These are phyloP conservation scores for Chorisops tibialis DNA, from an alignment of 2,888 invertebrate genomes.

Conservation along the genomic window DNA sequence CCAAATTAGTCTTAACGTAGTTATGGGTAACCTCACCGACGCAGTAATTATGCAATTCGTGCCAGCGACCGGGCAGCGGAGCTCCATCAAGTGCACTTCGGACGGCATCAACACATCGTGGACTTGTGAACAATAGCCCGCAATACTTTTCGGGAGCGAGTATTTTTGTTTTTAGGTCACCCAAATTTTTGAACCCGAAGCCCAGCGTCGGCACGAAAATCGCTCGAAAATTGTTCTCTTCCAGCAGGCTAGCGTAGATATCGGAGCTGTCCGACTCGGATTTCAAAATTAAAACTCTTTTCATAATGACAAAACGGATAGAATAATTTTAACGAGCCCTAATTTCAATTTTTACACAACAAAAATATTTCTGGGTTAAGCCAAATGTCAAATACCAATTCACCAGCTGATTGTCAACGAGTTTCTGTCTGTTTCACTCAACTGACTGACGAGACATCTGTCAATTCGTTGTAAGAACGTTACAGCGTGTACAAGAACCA, in stretches of 20 bases:
- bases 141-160: conserved; percentile 51
- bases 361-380: no score
- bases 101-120: conserved; percentile 56
- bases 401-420: no score
- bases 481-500: no score
- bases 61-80: conserved; percentile 51
- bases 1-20: conserved; percentile 50
- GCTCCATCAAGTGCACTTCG: conserved; percentile 49
- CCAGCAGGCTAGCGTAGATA: conserved; percentile 52
- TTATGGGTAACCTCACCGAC: conserved; percentile 58
- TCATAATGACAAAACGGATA: conserved; percentile 25
- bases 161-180: conserved; percentile 51
- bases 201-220: conserved; percentile 55
- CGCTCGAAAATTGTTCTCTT: conserved; percentile 52
- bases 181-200: conserved; percentile 55
- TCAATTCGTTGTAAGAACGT: no score
- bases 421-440: no score
- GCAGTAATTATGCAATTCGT: conserved; percentile 53
- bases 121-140: conserved; percentile 58
- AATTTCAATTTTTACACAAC: no score
- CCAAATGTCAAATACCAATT: no score
- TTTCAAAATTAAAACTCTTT: conserved; percentile 49
- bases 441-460: no score
- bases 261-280: conserved; percentile 52
- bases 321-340: no score